Conservation (phyloP, 2,888 invertebrate species). For the Orchestes rusci region DNA sequence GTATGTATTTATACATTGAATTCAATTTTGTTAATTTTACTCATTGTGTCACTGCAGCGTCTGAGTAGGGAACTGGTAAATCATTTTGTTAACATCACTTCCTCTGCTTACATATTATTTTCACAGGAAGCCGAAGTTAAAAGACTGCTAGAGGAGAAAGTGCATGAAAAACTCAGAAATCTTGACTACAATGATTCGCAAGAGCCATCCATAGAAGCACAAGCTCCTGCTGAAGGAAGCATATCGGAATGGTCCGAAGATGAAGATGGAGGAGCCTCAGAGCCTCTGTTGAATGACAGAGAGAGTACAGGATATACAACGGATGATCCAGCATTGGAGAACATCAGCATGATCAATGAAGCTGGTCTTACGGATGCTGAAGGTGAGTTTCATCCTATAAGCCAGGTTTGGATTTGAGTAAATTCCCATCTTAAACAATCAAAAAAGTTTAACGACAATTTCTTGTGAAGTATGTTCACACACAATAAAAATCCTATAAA, state of each 20-base stretch:
- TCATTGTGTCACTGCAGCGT: conserved; percentile 34
- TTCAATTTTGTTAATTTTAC: conserved; percentile 2
- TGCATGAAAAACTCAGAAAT: conserved; percentile 41
- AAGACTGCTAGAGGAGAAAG: conserved; percentile 44
- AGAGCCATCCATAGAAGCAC: conserved; percentile 19
- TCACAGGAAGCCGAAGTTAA: conserved; percentile 47
- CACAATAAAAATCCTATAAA: neutral
- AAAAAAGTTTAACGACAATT: no score
- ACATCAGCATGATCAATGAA: conserved; percentile 78
- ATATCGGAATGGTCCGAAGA: conserved; percentile 78
- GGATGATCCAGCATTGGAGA: conserved; percentile 79
- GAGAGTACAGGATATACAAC: conserved; percentile 80
- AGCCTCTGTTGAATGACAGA: conserved; percentile 47
- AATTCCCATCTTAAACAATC: no score
- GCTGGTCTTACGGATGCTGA: conserved; percentile 82
- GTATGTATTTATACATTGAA: conserved; percentile 33
- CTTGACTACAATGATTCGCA: conserved; percentile 25
- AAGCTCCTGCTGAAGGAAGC: conserved; percentile 42
- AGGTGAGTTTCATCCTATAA: conserved; percentile 44
- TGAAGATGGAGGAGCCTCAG: conserved; percentile 59
- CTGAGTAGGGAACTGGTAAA: conserved; percentile 42
- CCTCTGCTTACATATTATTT: conserved; percentile 4
- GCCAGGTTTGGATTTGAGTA: neutral
- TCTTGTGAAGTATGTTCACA: neutral
- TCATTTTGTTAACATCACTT: neutral